These are phyloP conservation scores for Cossypha niveicapilla DNA, from an alignment of 2,797 vertebrate genomes.

Conservation along the genomic window DNA sequence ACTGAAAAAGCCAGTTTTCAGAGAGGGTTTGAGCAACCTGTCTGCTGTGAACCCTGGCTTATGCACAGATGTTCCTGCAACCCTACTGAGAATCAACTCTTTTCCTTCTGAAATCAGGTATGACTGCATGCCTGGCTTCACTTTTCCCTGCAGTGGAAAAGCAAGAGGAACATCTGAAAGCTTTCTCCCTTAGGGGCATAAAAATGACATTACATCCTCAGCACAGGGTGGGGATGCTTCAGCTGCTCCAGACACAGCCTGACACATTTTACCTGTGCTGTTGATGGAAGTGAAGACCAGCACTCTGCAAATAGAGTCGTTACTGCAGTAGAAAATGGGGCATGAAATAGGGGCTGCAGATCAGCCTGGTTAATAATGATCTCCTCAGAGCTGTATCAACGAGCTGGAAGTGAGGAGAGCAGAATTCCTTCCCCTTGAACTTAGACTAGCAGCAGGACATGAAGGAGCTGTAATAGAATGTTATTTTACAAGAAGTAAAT, in stretches of 20 bases:
- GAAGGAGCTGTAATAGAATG: slow-evolving; percentile 74
- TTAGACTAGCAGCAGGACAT: slow-evolving; percentile 68
- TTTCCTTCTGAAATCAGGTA: slow-evolving; percentile 1
- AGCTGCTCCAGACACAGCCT: not conserved
- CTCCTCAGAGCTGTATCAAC: slow-evolving; percentile 56
- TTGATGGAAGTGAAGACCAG: slow-evolving; percentile 24
- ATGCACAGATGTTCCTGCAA: not conserved
- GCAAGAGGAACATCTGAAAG: not conserved
- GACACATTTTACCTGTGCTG: not conserved
- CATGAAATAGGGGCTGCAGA: slow-evolving; percentile 55
- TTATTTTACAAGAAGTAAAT: slow-evolving; percentile 78
- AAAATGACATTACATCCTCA: not conserved
- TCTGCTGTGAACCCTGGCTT: slow-evolving; percentile 37
- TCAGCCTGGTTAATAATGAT: slow-evolving; percentile 62
- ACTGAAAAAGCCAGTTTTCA: not conserved
- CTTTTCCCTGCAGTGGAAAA: not conserved
- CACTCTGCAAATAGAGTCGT: slow-evolving; percentile 11
- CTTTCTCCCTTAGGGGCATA: not conserved
- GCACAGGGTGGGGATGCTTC: not conserved
- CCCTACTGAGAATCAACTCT: not conserved
- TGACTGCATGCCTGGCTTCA: not conserved
- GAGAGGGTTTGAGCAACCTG: not conserved
- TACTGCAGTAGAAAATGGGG: slow-evolving; percentile 54
- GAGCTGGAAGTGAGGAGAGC: slow-evolving; percentile 42
- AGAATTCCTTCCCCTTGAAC: slow-evolving; percentile 68